Evolutionary conservation across 2,797 vertebrate genomes (phyloP).

Genomic region (Lateolabrax maculatus): DNA sequence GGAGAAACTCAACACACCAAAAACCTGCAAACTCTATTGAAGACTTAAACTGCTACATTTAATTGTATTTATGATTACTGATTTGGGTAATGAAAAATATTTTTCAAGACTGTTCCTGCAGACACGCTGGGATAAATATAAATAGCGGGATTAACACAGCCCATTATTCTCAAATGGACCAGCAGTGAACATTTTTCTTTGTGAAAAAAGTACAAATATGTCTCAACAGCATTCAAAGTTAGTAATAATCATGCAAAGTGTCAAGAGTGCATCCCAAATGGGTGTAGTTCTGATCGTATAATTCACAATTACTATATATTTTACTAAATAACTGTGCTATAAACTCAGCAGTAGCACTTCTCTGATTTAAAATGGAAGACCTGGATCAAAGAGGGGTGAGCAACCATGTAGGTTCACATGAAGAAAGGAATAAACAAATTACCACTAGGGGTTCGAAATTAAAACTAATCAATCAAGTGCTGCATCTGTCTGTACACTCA

Average conservation of each 20-base stretch:
- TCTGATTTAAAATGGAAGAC: constrained; percentile 71
- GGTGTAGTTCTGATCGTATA: constrained; percentile 10
- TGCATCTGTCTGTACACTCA: not conserved
- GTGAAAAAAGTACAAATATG: constrained; percentile 49
- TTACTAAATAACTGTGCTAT: constrained; percentile 34
- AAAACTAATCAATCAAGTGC: not conserved
- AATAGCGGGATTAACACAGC: constrained; percentile 11
- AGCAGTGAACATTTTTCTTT: not conserved
- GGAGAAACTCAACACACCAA: constrained; percentile 9
- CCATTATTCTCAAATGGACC: not conserved
- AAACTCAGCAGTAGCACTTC: constrained; percentile 61
- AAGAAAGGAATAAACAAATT: not conserved
- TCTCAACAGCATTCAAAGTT: constrained; percentile 44
- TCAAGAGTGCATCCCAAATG: constrained; percentile 56
- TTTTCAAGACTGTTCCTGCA: not conserved
- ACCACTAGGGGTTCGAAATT: not conserved
- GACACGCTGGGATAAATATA: constrained; percentile 20
- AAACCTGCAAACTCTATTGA: not conserved
- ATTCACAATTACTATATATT: not conserved
- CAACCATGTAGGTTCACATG: constrained; percentile 1
- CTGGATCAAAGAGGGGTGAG: constrained; percentile 45
- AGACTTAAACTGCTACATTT: constrained; percentile 19
- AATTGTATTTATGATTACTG: not conserved
- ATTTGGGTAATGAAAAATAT: not conserved
- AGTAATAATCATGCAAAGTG: constrained; percentile 71